Evolutionary conservation across 1,140 invertebrate species (phyloP), one percentile per base, ranked within the genome.

Genomic region (Neomicropteryx cornuta): DNA sequence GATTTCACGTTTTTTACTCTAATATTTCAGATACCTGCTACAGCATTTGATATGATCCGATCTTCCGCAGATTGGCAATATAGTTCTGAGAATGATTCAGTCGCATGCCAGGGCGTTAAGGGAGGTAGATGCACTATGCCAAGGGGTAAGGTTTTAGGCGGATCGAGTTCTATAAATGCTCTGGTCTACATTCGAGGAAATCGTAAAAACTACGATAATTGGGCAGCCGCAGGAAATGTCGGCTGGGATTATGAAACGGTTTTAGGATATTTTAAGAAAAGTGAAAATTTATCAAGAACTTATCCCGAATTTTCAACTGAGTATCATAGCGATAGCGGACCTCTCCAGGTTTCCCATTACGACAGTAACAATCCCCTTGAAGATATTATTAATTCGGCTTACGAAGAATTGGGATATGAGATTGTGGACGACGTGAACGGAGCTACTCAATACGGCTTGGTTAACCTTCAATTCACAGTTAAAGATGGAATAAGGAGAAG

Each of bases 151-250:
- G 53, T 55, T 13, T 45, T 77, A 38, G 82, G 82, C 3, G 81
- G 81, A 3, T 74, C 74, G 2, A 79, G 76, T 23, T 71, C 72
- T 2, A 60, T 86, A 6, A 85, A 86, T 55, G 78, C 77, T 29
- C 83, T 86, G 80, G 73, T 81, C n/a, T 82, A 84, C 50, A 75
- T 80, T 0, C 59, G 83, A 36, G 83, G 83, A 1, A 79, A 83
- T 57, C 68, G 64, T 18, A 44, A 55, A 13, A 81, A 86, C 50
- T 86, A 79, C 47, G 76, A 86, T 50, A 45, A 65, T 8, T 86
- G 82, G 81, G 52, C 48, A 60, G 47, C 46, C 39, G 41, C 23
- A 40, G 70, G 33, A 0, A 87, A 86, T 43, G 54, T 59, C 0
- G 78, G 78, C 1, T 93, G 88, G 88, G 70, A 73, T 6, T 90